phyloP scores from a whole-genome alignment of 2,113 vertebrate genomes.

The Rostratula benghalensis region DNA sequence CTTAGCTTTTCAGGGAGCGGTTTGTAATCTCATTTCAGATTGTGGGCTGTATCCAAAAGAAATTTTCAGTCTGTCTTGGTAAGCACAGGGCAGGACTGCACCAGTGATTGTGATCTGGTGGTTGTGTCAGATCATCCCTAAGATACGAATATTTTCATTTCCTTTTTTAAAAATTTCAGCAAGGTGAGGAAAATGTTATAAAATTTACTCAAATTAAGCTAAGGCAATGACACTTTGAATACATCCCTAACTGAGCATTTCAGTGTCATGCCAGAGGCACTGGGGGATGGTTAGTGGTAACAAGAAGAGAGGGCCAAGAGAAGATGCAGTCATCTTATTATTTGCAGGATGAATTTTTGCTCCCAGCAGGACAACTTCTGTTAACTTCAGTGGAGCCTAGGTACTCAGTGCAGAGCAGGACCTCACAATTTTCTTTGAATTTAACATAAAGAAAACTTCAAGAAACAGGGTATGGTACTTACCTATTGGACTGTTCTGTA shows the following conservation, averaged over 20 bases:
- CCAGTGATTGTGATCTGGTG: fast-evolving
- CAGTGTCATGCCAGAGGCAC: background rate
- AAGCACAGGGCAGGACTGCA: background rate
- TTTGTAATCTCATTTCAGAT: background rate
- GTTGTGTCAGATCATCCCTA: background rate
- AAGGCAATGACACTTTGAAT: background rate
- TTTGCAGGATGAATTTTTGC: background rate
- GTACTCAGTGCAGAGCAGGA: background rate
- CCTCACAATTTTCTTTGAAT: background rate
- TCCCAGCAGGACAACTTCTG: background rate
- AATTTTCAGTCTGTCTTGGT: background rate
- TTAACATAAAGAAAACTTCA: background rate
- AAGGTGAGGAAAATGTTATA: background rate
- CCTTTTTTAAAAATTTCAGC: background rate
- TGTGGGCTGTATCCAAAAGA: background rate
- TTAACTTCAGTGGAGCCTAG: background rate
- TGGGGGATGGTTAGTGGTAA: background rate
- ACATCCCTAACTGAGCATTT: background rate
- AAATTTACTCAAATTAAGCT: background rate
- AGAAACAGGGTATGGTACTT: background rate
- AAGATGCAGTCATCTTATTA: background rate
- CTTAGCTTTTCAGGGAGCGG: background rate
- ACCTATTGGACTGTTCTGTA: background rate
- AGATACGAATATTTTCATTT: background rate
- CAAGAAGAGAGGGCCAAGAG: background rate